Percentiles rank a stretch among this genome's conserved stretches.
These are phyloP conservation scores for Solea senegalensis DNA, from an alignment of 2,113 vertebrate species.

Conservation along the genomic window DNA sequence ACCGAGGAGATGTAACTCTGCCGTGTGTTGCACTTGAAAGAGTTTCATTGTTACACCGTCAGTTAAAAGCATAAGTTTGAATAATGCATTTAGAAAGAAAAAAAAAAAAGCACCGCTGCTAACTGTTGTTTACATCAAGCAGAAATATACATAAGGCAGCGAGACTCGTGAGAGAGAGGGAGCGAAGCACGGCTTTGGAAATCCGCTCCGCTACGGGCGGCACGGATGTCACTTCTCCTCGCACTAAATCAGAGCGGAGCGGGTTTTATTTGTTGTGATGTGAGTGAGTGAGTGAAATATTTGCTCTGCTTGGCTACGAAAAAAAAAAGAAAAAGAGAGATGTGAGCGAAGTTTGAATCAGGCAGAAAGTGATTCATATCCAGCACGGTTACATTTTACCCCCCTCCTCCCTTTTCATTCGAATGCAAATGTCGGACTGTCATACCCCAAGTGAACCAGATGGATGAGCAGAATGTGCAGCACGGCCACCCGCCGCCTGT, in stretches of 20 bases:
- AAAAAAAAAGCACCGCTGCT: constrained; percentile 41
- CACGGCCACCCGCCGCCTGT: constrained; percentile 44
- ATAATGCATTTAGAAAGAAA: constrained; percentile 61
- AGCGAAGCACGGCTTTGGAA: constrained; percentile 19
- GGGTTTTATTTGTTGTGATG: constrained; percentile 55
- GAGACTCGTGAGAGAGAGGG: constrained; percentile 26
- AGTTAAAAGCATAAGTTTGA: constrained; percentile 57
- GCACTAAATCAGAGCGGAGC: constrained; percentile 52
- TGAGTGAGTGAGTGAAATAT: constrained; percentile 48
- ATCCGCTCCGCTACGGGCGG: constrained; percentile 27
- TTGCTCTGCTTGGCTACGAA: constrained; percentile 33
- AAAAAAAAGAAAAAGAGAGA: constrained; percentile 27
- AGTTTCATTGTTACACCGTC: constrained; percentile 55
- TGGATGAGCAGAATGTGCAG: constrained; percentile 72
- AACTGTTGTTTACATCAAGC: constrained; percentile 65
- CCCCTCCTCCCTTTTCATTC: constrained; percentile 26
- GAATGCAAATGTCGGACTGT: constrained; percentile 72
- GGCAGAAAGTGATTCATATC: constrained; percentile 47
- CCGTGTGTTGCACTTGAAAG: constrained; percentile 48
- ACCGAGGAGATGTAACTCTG: constrained; percentile 22
- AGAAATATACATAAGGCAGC: constrained; percentile 67
- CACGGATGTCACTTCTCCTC: constrained; percentile 40
- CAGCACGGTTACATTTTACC: constrained; percentile 41
- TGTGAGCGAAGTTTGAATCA: constrained; percentile 47
- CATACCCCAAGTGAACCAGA: constrained; percentile 68